A percentile compares a stretch with the other conserved stretches of the same genome.
Conservation (phyloP, 2,113 vertebrate species). For the Tupaia chinensis region DNA sequence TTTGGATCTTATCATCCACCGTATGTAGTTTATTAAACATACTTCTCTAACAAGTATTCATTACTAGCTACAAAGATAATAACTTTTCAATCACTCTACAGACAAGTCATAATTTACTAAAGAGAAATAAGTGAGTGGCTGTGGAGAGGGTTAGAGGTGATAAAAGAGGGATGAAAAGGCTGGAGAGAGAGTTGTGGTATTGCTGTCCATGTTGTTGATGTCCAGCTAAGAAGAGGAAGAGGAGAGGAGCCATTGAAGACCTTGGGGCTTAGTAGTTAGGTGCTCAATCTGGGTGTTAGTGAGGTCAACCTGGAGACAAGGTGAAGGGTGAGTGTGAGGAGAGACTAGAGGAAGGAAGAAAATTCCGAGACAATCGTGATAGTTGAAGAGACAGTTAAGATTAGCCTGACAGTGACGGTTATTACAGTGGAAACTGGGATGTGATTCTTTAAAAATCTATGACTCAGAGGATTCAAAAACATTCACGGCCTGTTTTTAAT, state of each 20-base stretch:
- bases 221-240: not conserved
- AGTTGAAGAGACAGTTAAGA: not conserved
- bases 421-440: not conserved
- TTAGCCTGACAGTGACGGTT: not conserved
- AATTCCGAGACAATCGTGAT: not conserved
- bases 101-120: conserved; percentile 15
- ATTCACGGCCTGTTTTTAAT: not conserved
- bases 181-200: not conserved
- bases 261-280: not conserved
- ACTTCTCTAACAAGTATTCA: not conserved
- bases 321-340: not conserved
- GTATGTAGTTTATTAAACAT: not conserved
- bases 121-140: conserved; percentile 8
- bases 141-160: not conserved
- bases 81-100: not conserved
- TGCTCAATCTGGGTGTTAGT: not conserved
- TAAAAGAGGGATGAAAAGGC: not conserved
- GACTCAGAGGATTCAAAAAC: conserved; percentile 13
- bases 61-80: not conserved
- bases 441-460: conserved; percentile 13
- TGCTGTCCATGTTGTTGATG: not conserved
- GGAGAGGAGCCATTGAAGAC: not conserved
- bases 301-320: not conserved
- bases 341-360: not conserved
- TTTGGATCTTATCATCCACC: not conserved